phyloP scores from a whole-genome alignment of 2,797 vertebrate species.

The Lepus townsendii region DNA sequence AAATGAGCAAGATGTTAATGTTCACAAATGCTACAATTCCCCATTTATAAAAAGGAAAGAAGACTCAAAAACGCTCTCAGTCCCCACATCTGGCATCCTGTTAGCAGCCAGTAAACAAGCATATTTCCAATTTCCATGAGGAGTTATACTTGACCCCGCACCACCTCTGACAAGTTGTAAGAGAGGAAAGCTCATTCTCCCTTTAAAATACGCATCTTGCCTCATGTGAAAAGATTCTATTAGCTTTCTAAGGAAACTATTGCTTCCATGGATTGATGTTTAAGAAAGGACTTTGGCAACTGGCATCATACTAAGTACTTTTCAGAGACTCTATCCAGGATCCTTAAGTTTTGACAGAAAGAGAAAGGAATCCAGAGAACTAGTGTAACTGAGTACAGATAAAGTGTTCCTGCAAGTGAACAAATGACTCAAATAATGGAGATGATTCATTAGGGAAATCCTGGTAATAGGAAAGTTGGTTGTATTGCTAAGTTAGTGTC shows the following conservation, averaged over 20 bases:
- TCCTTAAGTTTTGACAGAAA: neutral
- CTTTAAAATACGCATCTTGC: neutral
- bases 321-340: neutral
- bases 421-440: neutral
- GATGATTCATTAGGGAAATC: neutral
- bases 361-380: conserved; percentile 19
- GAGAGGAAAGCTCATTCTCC: neutral
- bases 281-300: neutral
- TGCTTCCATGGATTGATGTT: neutral
- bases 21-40: neutral
- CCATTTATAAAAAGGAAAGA: neutral
- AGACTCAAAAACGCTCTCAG: neutral
- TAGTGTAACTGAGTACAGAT: neutral
- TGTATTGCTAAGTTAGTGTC: neutral
- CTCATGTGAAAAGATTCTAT: neutral
- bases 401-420: neutral
- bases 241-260: neutral
- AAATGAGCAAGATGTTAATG: neutral
- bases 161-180: neutral
- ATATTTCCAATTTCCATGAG: neutral
- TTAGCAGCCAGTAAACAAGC: neutral
- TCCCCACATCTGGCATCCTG: neutral
- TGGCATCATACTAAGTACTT: neutral
- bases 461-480: neutral
- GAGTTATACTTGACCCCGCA: neutral